A percentile compares a stretch with the other conserved stretches of the same genome.
These are phyloP conservation scores for Paralinhomoeus sp. DNA, from an alignment of 2,888 invertebrate species.

Conservation along the genomic window DNA sequence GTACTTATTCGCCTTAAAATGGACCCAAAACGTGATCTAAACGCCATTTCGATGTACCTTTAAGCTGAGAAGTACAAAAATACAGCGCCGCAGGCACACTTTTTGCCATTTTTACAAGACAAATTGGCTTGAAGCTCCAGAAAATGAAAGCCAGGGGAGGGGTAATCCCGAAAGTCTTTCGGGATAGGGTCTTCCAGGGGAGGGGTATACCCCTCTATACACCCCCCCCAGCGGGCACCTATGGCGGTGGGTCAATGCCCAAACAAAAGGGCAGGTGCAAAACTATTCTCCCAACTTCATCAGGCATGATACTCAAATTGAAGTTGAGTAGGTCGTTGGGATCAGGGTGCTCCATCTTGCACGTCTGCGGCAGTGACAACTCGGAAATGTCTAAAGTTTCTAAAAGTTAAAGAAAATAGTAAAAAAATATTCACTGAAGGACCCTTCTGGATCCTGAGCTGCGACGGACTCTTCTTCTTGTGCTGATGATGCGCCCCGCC, in stretches of 20 bases:
- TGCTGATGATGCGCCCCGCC: slow-evolving; percentile 5
- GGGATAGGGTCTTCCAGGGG: too few relatives aligned
- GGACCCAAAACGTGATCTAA: too few relatives aligned
- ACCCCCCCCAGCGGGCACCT: too few relatives aligned
- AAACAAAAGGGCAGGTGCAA: neutral
- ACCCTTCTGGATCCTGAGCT: slow-evolving; percentile 93
- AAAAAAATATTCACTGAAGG: neutral
- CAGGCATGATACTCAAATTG: slow-evolving; percentile 81
- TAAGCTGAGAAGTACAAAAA: too few relatives aligned
- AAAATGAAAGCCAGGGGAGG: too few relatives aligned
- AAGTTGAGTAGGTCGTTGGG: slow-evolving; percentile 84
- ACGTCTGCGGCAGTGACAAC: slow-evolving; percentile 84
- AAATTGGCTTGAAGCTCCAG: too few relatives aligned
- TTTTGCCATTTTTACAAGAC: too few relatives aligned
- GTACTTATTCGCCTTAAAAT: too few relatives aligned
- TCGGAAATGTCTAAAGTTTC: slow-evolving; percentile 87
- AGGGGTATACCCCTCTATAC: too few relatives aligned
- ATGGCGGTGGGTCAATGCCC: neutral
- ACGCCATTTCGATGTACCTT: too few relatives aligned
- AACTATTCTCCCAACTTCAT: slow-evolving; percentile 47
- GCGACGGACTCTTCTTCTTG: slow-evolving; percentile 83
- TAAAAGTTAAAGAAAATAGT: slow-evolving; percentile 10
- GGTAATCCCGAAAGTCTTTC: too few relatives aligned
- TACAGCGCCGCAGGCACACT: too few relatives aligned
- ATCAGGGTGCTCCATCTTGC: slow-evolving; percentile 81